These are phyloP conservation scores for Acridotheres tristis DNA, from an alignment of 2,797 vertebrate genomes.

Conservation along the genomic window DNA sequence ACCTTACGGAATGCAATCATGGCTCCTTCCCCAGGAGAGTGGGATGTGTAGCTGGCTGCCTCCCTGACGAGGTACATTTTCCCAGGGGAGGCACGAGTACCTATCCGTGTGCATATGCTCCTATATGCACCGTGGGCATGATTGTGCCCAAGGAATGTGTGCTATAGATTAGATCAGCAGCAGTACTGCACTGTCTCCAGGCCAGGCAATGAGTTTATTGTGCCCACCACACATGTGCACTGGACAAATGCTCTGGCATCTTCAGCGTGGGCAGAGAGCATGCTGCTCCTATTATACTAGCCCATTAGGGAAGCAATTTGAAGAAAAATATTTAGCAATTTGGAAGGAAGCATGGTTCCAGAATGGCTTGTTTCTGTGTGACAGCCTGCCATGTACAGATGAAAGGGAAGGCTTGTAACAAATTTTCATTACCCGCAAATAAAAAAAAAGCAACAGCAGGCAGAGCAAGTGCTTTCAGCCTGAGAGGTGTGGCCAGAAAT, in stretches of 20 bases:
- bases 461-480: slow-evolving; percentile 79
- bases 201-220: slow-evolving; percentile 68
- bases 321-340: slow-evolving; percentile 82
- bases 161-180: slow-evolving; percentile 52
- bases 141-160: background rate
- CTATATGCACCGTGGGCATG: background rate
- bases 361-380: slow-evolving; percentile 78
- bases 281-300: slow-evolving; percentile 78
- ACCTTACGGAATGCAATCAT: background rate
- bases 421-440: slow-evolving; percentile 79
- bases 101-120: background rate
- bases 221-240: slow-evolving; percentile 80
- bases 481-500: slow-evolving; percentile 79
- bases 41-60: background rate
- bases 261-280: slow-evolving; percentile 78
- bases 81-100: background rate
- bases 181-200: slow-evolving; percentile 54
- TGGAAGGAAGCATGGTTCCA: slow-evolving; percentile 77
- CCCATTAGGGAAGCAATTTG: slow-evolving; percentile 83
- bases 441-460: slow-evolving; percentile 81
- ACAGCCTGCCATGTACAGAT: slow-evolving; percentile 81
- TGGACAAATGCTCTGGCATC: slow-evolving; percentile 83
- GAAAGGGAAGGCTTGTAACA: slow-evolving; percentile 80
- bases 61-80: background rate
- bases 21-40: background rate